Evolutionary conservation across 2,797 vertebrate species (phyloP), one percentile per base, ranked within the genome.

Genomic region (Sebastes matsubarae): DNA sequence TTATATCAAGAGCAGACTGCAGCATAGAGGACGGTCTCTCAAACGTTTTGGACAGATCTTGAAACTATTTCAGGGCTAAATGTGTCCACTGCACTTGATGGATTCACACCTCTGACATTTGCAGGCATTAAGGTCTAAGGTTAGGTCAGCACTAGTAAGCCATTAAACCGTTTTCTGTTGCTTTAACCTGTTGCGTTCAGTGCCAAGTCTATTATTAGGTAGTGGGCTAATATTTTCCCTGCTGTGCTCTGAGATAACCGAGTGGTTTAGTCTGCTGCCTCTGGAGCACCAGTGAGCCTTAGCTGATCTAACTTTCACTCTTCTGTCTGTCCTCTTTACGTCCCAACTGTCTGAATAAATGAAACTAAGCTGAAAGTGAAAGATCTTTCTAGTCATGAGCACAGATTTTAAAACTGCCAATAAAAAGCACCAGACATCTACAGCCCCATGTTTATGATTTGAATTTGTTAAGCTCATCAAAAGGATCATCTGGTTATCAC

Each of bases 111-210:
- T 75, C 9, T 77, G 79, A 80, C 59, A 76, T 85, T 76, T 73
- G 11, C 36, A 69, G 42, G 61, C 73, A 46, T 87, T 74, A 38
- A 20, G 34, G 64, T 70, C 30, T 9, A 69, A 77, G 66, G 83
- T 85, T 74, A 85, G 67, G 68, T 77, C 72, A 85, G 75, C 60
- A 84, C 29, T 11, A 80, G 81, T 84, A 61, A 87, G 63, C 73
- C 68, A 85, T 92, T 91, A 81, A 88, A 83, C 25, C 22, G 1
- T 79, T 84, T 79, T 79, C 34, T 86, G 77, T 91, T 80, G 69
- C 71, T 81, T 82, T 90, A 86, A 93, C 91, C 64, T 79, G 13
- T 14, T 8, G 12, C 34, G 22, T 70, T 66, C 55, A 54, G 60
- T 50, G 59, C 20, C 66, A 55, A 71, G 20, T 83, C 66, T 92